Evolutionary conservation across 2,113 vertebrate genomes (phyloP), one percentile per base, ranked within the genome.

Genomic region (Phoxinus phoxinus): DNA sequence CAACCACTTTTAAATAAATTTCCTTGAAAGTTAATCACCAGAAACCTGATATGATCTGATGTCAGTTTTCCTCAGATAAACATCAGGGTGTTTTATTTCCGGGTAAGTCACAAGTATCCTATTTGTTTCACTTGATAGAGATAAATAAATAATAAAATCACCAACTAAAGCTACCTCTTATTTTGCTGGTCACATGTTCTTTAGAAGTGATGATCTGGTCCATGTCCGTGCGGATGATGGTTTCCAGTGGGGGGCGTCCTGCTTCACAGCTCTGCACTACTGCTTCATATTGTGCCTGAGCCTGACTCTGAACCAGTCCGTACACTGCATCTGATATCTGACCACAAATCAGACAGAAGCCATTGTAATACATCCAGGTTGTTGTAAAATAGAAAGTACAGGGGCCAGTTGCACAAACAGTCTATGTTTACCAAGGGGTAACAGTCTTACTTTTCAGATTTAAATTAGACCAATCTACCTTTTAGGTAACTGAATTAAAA

Each of bases 181-280:
- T 97, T 93, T 99, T 98, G 96, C 92, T 96, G 92, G 95, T 95
- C 91, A 99, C 90, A 32, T 98, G 97, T 89, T 99, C 98, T 92
- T 98, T 99, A 21, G 97, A 98, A 21, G 97, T 96, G 91, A 99
- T 97, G 89, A 99, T 97, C 94, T 99, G 98, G 92, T 99, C 98
- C 96, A 99, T 96, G 92, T 99, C 97, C 0, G 96, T 97, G 81
- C 97, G 96, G 87, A 98, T 97, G 86, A 92, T 92, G 9, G 96
- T 93, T 88, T 98, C 96, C 94, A 98, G 93, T 73, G 91, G 90
- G 0, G 96, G 94, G 81, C 93, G 89, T 61, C 93, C 92, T 37
- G 78, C 89, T 83, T 96, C 96, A 0, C 97, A 97, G 72, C 92
- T 90, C 80, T 95, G 89, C 76, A 94, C 72, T 0, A 89, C 81